phyloP scores from a whole-genome alignment of 1,140 invertebrate species.

The Ditylenchus dipsaci region DNA sequence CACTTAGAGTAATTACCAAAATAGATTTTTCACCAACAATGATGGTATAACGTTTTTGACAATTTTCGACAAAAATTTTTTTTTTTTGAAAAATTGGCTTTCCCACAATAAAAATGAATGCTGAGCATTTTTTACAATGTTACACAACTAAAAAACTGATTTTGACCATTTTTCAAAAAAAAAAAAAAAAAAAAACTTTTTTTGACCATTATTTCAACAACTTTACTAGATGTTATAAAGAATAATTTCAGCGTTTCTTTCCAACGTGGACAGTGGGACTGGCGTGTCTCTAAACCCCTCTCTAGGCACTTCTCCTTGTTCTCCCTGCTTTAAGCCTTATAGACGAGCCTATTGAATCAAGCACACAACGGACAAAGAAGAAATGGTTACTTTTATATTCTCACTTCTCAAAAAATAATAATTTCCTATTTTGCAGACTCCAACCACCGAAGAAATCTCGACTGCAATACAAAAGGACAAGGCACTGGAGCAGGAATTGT shows the following conservation, averaged over 20 bases:
- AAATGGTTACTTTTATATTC: not conserved
- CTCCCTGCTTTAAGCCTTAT: constrained; percentile 31
- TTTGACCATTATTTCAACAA: not conserved
- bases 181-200: no score
- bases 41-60: no score
- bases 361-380: not conserved
- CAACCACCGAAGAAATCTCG: constrained; percentile 23
- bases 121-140: no score
- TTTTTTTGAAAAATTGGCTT: no score
- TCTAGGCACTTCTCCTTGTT: constrained; percentile 12
- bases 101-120: no score
- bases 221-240: not conserved
- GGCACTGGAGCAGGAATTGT: constrained; percentile 26
- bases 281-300: constrained; percentile 22
- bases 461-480: constrained; percentile 29
- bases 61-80: no score
- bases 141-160: no score
- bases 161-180: no score
- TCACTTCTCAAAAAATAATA: not conserved
- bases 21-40: no score
- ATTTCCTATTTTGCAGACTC: not conserved
- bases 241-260: constrained; percentile 12
- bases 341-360: constrained; percentile 18
- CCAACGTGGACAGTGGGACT: constrained; percentile 46
- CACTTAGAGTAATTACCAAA: no score